A percentile compares a stretch with the other conserved stretches of the same genome.
phyloP scores from a whole-genome alignment of 2,888 invertebrate species.

The Drosophila siamana region DNA sequence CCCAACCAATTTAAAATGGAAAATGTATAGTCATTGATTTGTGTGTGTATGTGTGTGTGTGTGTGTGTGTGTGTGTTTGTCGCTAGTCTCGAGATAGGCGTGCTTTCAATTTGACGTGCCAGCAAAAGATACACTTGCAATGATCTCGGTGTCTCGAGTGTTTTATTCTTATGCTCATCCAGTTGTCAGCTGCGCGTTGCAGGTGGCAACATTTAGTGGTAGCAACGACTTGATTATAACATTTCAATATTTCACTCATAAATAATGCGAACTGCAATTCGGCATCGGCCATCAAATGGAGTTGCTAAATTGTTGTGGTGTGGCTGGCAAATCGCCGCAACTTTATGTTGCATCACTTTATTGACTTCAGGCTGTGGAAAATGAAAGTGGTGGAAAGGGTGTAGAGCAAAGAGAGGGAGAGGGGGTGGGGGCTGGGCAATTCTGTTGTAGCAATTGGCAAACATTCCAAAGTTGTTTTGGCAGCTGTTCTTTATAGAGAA shows the following conservation, averaged over 20 bases:
- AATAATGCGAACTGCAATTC: constrained; percentile 50
- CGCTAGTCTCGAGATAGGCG: neutral
- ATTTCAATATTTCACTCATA: neutral
- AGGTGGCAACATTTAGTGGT: neutral
- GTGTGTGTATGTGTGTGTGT: too few species aligned
- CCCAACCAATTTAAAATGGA: too few species aligned
- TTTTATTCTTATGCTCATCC: too few species aligned
- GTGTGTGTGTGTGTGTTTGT: too few species aligned
- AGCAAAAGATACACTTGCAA: neutral
- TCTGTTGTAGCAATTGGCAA: constrained; percentile 48
- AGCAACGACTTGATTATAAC: too few species aligned
- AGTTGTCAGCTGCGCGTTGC: too few species aligned
- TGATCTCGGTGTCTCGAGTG: too few species aligned
- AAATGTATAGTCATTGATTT: too few species aligned
- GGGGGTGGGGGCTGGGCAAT: neutral
- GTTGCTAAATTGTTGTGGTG: constrained; percentile 43
- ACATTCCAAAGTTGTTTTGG: constrained; percentile 59
- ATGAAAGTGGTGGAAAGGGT: neutral
- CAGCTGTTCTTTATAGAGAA: constrained; percentile 50
- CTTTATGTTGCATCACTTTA: constrained; percentile 59
- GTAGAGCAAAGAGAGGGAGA: neutral
- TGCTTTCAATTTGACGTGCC: constrained; percentile 1
- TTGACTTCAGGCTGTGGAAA: constrained; percentile 32
- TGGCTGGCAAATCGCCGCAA: constrained; percentile 45
- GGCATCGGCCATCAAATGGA: constrained; percentile 51